These are phyloP conservation scores for Buathra laborator DNA, from an alignment of 2,888 invertebrate species.

Conservation along the genomic window DNA sequence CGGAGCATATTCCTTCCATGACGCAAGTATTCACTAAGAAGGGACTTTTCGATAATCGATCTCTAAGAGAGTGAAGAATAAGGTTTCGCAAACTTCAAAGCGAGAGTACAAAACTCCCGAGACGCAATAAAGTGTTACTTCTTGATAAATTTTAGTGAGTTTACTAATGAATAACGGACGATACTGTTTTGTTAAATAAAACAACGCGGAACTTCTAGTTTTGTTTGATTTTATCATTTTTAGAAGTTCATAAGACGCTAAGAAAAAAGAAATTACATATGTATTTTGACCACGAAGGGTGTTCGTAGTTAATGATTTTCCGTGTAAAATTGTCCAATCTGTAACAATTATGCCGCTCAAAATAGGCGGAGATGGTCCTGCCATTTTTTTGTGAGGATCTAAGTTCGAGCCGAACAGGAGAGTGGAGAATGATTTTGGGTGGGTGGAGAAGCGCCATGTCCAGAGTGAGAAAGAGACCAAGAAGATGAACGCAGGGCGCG, in stretches of 20 bases:
- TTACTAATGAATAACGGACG: background rate
- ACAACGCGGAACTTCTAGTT: background rate
- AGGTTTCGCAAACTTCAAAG: too few species aligned
- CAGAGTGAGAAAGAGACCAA: conserved; percentile 56
- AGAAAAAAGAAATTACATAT: background rate
- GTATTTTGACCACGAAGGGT: background rate
- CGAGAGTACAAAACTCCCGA: too few species aligned
- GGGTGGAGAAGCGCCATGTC: conserved; percentile 50
- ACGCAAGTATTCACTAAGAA: too few species aligned
- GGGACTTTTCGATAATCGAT: too few species aligned
- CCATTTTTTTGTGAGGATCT: background rate
- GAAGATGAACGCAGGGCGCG: conserved; percentile 54
- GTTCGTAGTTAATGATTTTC: background rate
- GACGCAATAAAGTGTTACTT: background rate
- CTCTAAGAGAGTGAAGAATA: too few species aligned
- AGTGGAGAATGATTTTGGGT: conserved; percentile 34
- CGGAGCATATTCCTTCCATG: too few species aligned
- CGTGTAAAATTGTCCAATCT: background rate
- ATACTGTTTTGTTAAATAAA: background rate
- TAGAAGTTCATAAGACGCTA: too few species aligned
- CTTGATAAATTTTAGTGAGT: background rate
- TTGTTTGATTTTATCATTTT: background rate
- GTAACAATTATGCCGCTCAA: background rate
- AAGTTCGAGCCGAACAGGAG: conserved; percentile 36
- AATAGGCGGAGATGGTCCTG: conserved; percentile 46